Conservation (phyloP, 1,140 invertebrate genomes). For the Cherax quadricarinatus region DNA sequence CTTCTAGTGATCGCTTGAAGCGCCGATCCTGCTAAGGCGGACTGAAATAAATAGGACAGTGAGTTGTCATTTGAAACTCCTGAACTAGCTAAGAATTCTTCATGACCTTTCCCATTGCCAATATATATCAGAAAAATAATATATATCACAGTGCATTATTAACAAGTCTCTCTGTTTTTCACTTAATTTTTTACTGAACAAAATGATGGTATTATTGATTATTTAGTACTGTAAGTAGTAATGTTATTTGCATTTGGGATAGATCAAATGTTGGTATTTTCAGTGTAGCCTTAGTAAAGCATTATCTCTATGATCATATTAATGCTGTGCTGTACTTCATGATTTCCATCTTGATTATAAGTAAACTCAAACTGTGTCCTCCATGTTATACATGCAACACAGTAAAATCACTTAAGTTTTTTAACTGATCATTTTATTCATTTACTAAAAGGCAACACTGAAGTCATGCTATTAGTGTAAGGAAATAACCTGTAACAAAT, state of each 20-base stretch:
- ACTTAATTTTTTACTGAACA: neutral
- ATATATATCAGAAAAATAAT: neutral
- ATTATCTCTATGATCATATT: neutral
- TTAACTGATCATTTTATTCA: neutral
- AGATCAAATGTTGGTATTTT: neutral
- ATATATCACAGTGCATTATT: neutral
- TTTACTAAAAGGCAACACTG: slow-evolving; percentile 8
- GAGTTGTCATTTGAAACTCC: slow-evolving; percentile 47
- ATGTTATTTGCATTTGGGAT: slow-evolving; percentile 7
- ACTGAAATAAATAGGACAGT: slow-evolving; percentile 61
- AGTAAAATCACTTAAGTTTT: neutral
- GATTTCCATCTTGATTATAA: neutral
- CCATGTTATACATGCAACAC: too few relatives aligned
- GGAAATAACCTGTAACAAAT: neutral
- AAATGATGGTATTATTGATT: neutral
- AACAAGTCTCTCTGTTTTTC: neutral
- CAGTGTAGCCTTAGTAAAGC: slow-evolving; percentile 11
- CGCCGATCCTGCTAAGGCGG: slow-evolving; percentile 66
- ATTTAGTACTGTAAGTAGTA: neutral
- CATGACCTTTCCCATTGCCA: neutral
- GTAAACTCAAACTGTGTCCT: neutral
- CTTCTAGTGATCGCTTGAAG: slow-evolving; percentile 48
- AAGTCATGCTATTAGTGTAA: neutral
- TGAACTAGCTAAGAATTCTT: neutral
- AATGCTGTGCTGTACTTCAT: neutral